Base-by-base conservation (phyloP, 2,113 vertebrate genomes). In the Toxotes jaculatrix region DNA sequence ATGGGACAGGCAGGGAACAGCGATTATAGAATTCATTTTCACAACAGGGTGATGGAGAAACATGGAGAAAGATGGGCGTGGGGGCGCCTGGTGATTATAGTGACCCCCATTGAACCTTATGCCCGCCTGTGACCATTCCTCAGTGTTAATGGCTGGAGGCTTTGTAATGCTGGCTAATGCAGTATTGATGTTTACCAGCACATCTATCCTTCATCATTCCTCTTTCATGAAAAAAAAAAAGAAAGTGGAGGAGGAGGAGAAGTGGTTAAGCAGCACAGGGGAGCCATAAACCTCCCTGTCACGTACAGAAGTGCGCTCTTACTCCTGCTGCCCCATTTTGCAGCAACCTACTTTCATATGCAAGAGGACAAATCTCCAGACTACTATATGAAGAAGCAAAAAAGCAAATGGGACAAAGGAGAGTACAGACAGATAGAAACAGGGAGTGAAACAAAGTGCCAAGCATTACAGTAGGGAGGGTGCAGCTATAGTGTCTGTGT, bases 111-210 rank as follows among this genome's bases (percentile, higher is more conserved):
- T 92, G 91, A 93, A 94, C 92, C 86, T 85, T 87, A 76, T 77
- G 87, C 81, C 82, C 73, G 64, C 49, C 82, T 79, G 84, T 78
- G 86, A 87, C 91, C 93, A 95, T 95, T 88, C 89, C 85, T 94
- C 91, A 93, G 89, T 87, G 84, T 86, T 94, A 94, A 94, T 92
- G 89, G 91, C 91, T 84, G 83, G 86, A 74, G 82, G 91, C 87
- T 91, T 88, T 90, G 93, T 93, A 93, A 93, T 89, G 85, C 89
- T 69, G 92, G 91, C 91, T 95, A 95, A 95, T 95, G 95, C 91
- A 93, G 91, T 96, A 97, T 95, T 95, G 95, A 96, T 96, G 95
- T 95, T 94, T 92, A 89, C 78, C 89, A 87, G 77, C 79, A 85
- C 79, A 61, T 89, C 92, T 85, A 93, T 93, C 89, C 89, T 92